Evolutionary conservation across 1,140 invertebrate genomes (phyloP), one percentile per base, ranked within the genome.

Genomic region (Latrodectus geometricus): DNA sequence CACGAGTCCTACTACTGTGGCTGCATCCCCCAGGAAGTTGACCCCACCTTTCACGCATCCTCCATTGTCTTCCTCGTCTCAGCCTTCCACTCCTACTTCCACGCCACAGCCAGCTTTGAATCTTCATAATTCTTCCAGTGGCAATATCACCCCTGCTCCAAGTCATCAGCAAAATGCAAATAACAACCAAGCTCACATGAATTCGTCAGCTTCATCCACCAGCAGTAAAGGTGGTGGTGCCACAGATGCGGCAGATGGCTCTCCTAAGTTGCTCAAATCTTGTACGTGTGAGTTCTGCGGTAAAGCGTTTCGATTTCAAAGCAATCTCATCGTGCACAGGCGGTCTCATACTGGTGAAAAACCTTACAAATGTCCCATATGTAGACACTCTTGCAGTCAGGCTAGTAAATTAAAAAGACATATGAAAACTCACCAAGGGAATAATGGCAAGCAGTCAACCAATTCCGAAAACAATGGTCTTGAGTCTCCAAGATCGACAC

Each of bases 271-370:
- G 85, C 77, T 80, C 76, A 87, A 87, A 54, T 73, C 85, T 12
- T 87, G 85, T 89, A 90, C 91, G 35, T 94, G 94, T 89, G 93
- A 94, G 89, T 95, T 96, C 85, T 99, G 97, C 91, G 96, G 96
- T 54, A 98, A 98, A 91, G 96, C 96, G 90, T 98, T 98, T 91
- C 93, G 96, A 50, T 98, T 96, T 91, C 95, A 97, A 92, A 97
- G 95, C 90, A 99, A 97, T 89, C 92, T 99, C 81, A 95, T 97
- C 56, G 96, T 97, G 15, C 98, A 99, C 91, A 93, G 97, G 73
- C 93, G 97, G 61, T 95, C 95, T 35, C 95, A 95, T 89, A 94
- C 94, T 0, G 93, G 92, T 8, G 92, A 93, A 87, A 94, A 95
- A 88, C 93, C 93, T 14, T 94, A 92, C 89, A 93, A 93, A 89